Evolutionary conservation across 1,140 invertebrate species (phyloP).

Genomic region (Sinonovacula constricta): DNA sequence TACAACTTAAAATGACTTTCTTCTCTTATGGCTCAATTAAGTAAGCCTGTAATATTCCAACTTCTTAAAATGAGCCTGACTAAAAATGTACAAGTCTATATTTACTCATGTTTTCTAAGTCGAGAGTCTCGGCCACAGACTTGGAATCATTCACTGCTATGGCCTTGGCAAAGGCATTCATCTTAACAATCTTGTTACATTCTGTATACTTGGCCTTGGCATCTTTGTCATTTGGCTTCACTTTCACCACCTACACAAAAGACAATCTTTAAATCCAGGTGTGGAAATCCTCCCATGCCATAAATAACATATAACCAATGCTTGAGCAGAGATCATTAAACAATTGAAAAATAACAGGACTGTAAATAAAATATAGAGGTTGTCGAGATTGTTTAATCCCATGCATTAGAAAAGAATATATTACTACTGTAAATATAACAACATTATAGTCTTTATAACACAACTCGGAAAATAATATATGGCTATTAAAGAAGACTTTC

Average conservation of each 20-base stretch:
- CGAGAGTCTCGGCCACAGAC: conserved; percentile 90
- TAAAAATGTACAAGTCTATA: conserved; percentile 30
- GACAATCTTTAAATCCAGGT: conserved; percentile 3
- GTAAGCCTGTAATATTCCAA: too few species aligned
- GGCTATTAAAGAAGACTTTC: too few species aligned
- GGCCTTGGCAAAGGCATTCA: conserved; percentile 97
- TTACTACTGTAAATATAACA: too few species aligned
- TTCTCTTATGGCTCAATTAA: too few species aligned
- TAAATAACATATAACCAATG: too few species aligned
- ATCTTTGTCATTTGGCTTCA: conserved; percentile 95
- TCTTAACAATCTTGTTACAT: conserved; percentile 97
- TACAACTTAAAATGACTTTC: too few species aligned
- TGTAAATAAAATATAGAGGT: too few species aligned
- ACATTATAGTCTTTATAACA: neutral
- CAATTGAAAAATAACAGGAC: too few species aligned
- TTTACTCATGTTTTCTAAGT: conserved; percentile 94
- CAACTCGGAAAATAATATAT: neutral
- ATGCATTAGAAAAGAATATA: too few species aligned
- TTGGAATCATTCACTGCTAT: conserved; percentile 96
- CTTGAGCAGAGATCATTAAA: too few species aligned
- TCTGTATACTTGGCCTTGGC: conserved; percentile 95
- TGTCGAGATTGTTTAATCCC: too few species aligned
- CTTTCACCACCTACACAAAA: conserved; percentile 88
- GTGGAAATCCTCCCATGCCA: neutral
- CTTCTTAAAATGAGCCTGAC: too few species aligned